Conservation (phyloP, 1,140 invertebrate species). For the Euura lappo region DNA sequence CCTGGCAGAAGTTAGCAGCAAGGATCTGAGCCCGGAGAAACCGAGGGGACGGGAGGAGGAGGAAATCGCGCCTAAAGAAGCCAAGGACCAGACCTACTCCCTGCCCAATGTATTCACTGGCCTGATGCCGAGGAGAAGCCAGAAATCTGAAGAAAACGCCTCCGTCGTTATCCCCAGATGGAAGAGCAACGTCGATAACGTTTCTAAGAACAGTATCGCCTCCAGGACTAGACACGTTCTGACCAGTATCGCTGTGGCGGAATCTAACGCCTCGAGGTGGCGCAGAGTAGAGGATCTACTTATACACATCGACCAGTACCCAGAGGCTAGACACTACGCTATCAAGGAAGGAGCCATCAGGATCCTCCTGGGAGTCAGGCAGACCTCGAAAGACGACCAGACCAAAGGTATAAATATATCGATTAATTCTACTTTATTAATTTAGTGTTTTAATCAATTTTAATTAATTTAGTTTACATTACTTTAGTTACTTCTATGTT, state of each 20-base stretch:
- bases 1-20: constrained; percentile 5
- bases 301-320: constrained; percentile 73
- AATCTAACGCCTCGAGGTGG: constrained; percentile 64
- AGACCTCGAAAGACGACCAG: constrained; percentile 52
- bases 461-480: too few relatives aligned
- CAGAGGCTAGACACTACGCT: constrained; percentile 73
- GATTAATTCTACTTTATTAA: not conserved
- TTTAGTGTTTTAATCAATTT: too few relatives aligned
- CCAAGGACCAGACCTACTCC: constrained; percentile 36
- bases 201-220: constrained; percentile 65
- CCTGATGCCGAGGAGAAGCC: constrained; percentile 46
- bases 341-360: constrained; percentile 73
- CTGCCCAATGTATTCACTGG: constrained; percentile 47
- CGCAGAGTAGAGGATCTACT: constrained; percentile 72
- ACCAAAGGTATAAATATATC: constrained; percentile 40
- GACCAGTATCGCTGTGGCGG: constrained; percentile 66
- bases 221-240: constrained; percentile 74
- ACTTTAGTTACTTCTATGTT: too few relatives aligned
- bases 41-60: not conserved
- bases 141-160: constrained; percentile 35
- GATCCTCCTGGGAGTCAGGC: constrained; percentile 63
- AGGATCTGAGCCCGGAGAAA: not conserved
- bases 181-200: constrained; percentile 48
- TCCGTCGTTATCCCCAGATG: constrained; percentile 48
- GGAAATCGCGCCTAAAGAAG: constrained; percentile 11